Conservation (phyloP, 2,113 vertebrate genomes). For the Actenoides lindsayi region DNA sequence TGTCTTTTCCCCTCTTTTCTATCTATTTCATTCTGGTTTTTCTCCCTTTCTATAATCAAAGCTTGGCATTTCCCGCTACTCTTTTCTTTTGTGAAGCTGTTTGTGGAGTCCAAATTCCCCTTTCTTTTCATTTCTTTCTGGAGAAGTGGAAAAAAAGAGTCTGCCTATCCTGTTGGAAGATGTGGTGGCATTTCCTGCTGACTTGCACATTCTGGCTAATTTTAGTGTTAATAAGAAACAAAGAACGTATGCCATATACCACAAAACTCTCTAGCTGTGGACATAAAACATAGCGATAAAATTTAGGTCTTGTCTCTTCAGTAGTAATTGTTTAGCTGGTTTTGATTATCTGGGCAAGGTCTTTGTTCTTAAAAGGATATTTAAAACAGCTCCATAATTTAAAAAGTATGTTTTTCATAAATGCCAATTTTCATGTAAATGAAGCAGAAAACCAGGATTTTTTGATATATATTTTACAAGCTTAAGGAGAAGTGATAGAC, state of each 20-base stretch:
- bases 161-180: neutral
- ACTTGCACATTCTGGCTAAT: neutral
- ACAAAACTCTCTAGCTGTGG: neutral
- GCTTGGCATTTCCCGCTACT: neutral
- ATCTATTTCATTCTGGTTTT: neutral
- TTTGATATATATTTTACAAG: neutral
- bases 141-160: neutral
- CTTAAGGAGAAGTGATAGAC: neutral
- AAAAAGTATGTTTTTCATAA: neutral
- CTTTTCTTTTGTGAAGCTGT: neutral
- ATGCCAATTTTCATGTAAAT: neutral
- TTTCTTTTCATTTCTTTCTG: neutral
- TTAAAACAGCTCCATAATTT: neutral
- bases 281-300: neutral
- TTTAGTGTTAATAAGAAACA: neutral
- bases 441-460: neutral
- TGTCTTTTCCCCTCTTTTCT: neutral
- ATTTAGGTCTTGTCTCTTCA: neutral
- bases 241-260: neutral
- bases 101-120: neutral
- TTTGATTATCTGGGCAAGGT: neutral
- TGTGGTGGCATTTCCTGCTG: neutral
- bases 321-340: neutral
- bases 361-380: neutral
- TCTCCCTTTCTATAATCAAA: neutral